Conservation (phyloP, 2,797 vertebrate species). For the Odontamblyopus rebecca region DNA sequence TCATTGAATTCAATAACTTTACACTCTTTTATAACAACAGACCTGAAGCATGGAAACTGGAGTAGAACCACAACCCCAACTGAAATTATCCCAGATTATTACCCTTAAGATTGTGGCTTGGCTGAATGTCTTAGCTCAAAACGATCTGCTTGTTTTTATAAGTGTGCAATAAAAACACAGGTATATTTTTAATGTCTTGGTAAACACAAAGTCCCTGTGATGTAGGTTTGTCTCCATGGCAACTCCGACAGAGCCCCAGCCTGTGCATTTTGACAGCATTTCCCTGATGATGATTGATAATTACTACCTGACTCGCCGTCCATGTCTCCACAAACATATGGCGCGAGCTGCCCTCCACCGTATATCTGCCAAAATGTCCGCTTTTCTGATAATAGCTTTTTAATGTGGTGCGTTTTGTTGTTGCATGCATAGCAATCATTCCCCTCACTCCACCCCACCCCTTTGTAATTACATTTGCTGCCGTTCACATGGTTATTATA, state of each 20-base stretch:
- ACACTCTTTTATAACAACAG: conserved; percentile 20
- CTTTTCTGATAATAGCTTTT: conserved; percentile 77
- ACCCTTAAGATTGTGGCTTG: conserved; percentile 34
- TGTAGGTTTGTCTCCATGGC: conserved; percentile 75
- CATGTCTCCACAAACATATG: conserved; percentile 71
- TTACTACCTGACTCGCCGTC: conserved; percentile 76
- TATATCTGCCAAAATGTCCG: conserved; percentile 69
- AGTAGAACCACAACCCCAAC: conserved; percentile 47
- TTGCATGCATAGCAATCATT: conserved; percentile 48
- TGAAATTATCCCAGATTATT: conserved; percentile 38
- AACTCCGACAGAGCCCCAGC: conserved; percentile 61
- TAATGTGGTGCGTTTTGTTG: conserved; percentile 73
- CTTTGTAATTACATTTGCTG: conserved; percentile 74
- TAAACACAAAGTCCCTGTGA: conserved; percentile 66
- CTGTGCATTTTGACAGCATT: conserved; percentile 62
- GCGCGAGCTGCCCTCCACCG: conserved; percentile 59
- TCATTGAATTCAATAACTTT: conserved; percentile 54
- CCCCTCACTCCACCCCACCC: conserved; percentile 28
- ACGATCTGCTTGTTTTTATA: conserved; percentile 45
- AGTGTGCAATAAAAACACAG: conserved; percentile 59
- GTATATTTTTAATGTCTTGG: conserved; percentile 65
- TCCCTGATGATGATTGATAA: conserved; percentile 79
- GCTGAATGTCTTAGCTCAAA: conserved; percentile 31
- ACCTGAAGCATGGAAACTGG: conserved; percentile 29
- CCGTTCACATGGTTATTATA: conserved; percentile 64